phyloP scores from a whole-genome alignment of 2,113 vertebrate species.

The Arvicanthis niloticus region DNA sequence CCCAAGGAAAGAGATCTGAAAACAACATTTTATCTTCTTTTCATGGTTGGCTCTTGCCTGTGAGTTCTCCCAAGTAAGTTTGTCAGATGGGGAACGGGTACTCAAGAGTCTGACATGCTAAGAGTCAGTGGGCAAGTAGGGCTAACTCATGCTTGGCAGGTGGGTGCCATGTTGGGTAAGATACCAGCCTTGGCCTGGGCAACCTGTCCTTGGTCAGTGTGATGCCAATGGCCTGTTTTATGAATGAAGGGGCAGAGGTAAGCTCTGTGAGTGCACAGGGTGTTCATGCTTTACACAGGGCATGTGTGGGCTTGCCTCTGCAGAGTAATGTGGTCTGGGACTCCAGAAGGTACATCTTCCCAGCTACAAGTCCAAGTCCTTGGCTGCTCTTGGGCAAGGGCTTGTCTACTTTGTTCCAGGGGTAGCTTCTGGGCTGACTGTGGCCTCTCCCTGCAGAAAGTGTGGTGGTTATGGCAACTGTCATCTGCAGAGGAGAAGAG shows the following conservation, averaged over 20 bases:
- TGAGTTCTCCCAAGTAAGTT: neutral
- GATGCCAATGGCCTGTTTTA: too few relatives aligned
- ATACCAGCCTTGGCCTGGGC: neutral
- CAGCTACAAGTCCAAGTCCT: neutral
- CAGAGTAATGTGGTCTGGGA: neutral
- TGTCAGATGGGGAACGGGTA: neutral
- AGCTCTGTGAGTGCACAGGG: neutral
- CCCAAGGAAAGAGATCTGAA: neutral
- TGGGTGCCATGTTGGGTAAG: fast-evolving
- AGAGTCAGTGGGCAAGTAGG: neutral
- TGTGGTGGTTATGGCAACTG: neutral
- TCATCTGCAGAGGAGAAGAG: fast-evolving
- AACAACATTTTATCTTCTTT: neutral
- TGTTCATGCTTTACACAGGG: neutral
- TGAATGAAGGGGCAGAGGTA: neutral
- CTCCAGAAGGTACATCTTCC: neutral
- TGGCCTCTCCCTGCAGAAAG: neutral
- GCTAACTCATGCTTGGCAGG: neutral
- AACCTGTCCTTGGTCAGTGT: neutral
- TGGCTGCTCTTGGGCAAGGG: neutral
- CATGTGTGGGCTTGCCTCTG: neutral
- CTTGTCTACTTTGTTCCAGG: too few relatives aligned
- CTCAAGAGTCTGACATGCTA: too few relatives aligned
- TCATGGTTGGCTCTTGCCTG: neutral
- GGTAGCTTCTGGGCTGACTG: neutral